A percentile compares a stretch with the other conserved stretches of the same genome.
Evolutionary conservation across 2,113 vertebrate genomes (phyloP).

Genomic region (Ammodytes dubius): DNA sequence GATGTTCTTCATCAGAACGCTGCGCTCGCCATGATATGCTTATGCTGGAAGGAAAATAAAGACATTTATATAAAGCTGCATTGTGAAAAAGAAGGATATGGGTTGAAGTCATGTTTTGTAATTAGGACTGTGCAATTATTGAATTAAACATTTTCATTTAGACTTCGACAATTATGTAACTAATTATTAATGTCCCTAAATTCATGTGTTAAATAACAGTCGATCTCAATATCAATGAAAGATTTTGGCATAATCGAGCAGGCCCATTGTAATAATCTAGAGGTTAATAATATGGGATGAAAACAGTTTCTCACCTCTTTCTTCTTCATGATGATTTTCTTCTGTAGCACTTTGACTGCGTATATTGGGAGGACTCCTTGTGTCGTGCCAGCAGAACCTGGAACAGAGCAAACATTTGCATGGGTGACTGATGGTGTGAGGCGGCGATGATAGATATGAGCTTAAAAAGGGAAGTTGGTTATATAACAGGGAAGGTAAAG

Average conservation of each 20-base stretch:
- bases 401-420: not conserved
- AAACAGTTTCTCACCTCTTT: constrained; percentile 82
- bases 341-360: constrained; percentile 89
- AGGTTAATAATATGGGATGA: not conserved
- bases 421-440: not conserved
- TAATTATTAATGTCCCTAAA: no score
- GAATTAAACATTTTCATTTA: not conserved
- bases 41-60: constrained; percentile 79
- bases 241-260: no score
- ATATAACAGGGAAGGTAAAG: no score
- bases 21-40: constrained; percentile 89
- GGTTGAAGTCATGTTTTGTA: no score
- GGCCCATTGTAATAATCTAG: not conserved
- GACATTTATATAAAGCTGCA: not conserved
- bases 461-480: not conserved
- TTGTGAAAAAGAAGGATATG: not conserved
- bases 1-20: constrained; percentile 88
- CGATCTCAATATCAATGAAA: no score
- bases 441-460: not conserved
- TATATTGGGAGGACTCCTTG: constrained; percentile 84
- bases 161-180: no score
- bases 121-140: not conserved
- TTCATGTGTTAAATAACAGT: no score
- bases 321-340: constrained; percentile 88
- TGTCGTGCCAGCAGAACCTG: constrained; percentile 87